A percentile compares a stretch with the other conserved stretches of the same genome.
These are phyloP conservation scores for Euzetes globulus DNA, from an alignment of 2,888 invertebrate species.

Conservation along the genomic window DNA sequence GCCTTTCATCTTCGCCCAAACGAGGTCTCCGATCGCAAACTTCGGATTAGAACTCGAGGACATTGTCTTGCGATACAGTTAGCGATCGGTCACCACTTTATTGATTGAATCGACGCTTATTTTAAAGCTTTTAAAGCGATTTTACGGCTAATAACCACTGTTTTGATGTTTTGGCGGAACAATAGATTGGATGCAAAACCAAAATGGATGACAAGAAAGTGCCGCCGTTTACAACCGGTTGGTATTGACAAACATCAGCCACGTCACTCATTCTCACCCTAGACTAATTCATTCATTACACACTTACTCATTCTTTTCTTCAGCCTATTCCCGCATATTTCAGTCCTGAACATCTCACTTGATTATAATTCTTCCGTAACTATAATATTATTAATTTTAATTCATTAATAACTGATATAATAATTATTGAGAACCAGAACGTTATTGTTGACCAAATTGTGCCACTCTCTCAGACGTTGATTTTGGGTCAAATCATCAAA, in stretches of 20 bases:
- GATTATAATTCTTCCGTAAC: no score
- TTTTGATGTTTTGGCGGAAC: conserved; percentile 26
- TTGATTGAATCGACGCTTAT: background rate
- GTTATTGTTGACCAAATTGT: background rate
- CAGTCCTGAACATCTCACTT: no score
- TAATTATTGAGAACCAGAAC: background rate
- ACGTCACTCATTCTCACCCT: background rate
- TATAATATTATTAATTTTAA: background rate
- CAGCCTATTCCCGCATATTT: no score
- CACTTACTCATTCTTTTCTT: no score
- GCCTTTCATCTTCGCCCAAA: conserved; percentile 41
- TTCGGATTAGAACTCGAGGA: conserved; percentile 17
- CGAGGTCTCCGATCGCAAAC: conserved; percentile 37
- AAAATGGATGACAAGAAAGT: conserved; percentile 24
- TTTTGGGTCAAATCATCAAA: background rate
- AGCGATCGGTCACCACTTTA: background rate
- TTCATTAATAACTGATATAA: no score
- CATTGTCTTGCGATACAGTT: background rate
- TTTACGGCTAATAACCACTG: background rate
- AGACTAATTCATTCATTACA: background rate
- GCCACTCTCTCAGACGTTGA: background rate
- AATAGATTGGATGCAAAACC: conserved; percentile 13
- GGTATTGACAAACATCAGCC: background rate
- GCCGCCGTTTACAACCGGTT: conserved; percentile 18
- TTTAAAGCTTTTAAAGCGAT: background rate